These are phyloP conservation scores for Palloptera scutellata DNA, from an alignment of 2,888 invertebrate species.

Conservation along the genomic window DNA sequence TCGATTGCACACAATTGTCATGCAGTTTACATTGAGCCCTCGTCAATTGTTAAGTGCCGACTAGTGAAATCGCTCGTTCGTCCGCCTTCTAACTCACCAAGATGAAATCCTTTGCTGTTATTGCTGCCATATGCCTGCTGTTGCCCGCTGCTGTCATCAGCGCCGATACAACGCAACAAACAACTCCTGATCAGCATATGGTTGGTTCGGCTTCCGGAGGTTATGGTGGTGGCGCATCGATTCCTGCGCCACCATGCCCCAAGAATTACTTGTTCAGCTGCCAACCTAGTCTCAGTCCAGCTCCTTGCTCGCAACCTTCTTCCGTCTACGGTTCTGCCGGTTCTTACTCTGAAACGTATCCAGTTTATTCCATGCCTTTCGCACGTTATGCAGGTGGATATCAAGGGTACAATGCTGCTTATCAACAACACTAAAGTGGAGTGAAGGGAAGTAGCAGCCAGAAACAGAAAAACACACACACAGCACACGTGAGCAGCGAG, in stretches of 20 bases:
- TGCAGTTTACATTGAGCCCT: slow-evolving; percentile 23
- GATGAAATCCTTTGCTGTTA: slow-evolving; percentile 24
- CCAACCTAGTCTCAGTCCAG: slow-evolving; percentile 33
- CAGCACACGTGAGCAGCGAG: no score
- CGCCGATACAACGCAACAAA: slow-evolving; percentile 13
- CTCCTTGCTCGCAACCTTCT: slow-evolving; percentile 31
- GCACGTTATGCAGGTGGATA: slow-evolving; percentile 26
- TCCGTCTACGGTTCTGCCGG: slow-evolving; percentile 23
- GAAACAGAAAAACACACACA: neutral
- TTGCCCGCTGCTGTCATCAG: slow-evolving; percentile 18
- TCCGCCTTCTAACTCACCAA: neutral
- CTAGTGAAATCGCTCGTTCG: neutral
- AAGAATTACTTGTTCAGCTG: slow-evolving; percentile 38
- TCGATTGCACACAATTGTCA: neutral
- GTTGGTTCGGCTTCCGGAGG: slow-evolving; percentile 24
- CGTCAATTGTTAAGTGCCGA: neutral
- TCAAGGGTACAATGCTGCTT: slow-evolving; percentile 8
- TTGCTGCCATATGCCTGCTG: slow-evolving; percentile 10
- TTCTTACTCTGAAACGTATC: slow-evolving; percentile 36
- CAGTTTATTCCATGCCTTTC: slow-evolving; percentile 32
- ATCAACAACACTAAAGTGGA: neutral
- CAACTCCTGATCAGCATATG: no score
- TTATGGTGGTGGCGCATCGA: neutral
- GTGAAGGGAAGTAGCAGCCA: neutral
- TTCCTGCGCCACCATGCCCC: slow-evolving; percentile 34